Evolutionary conservation across 2,888 invertebrate genomes (phyloP).

Genomic region (Lordiphosa fenestrarum): DNA sequence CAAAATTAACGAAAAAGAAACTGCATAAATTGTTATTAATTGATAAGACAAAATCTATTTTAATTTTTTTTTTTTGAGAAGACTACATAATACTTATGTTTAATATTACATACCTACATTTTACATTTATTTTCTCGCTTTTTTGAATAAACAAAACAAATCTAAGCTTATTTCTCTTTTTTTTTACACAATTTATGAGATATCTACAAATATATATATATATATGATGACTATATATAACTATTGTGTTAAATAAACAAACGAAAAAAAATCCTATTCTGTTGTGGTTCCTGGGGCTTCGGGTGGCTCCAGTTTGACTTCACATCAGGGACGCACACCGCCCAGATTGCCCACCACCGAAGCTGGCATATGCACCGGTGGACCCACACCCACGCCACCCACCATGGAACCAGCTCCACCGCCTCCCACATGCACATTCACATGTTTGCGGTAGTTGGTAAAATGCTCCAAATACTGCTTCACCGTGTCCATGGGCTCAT

Average conservation of each 20-base stretch:
- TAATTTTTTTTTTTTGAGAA: slow-evolving; percentile 26
- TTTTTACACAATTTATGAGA: not conserved
- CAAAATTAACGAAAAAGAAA: no score
- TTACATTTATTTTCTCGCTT: slow-evolving; percentile 32
- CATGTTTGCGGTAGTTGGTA: slow-evolving; percentile 90
- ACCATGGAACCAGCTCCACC: slow-evolving; percentile 33
- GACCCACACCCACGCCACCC: slow-evolving; percentile 8
- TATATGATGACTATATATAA: slow-evolving; percentile 25
- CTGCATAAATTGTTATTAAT: not conserved
- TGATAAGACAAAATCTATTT: slow-evolving; percentile 12
- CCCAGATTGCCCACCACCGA: slow-evolving; percentile 20
- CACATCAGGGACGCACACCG: slow-evolving; percentile 49
- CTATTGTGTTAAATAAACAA: slow-evolving; percentile 59
- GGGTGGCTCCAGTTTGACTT: slow-evolving; percentile 61
- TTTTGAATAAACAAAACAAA: slow-evolving; percentile 41
- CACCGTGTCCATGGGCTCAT: slow-evolving; percentile 94
- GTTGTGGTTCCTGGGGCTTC: slow-evolving; percentile 28
- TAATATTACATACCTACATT: slow-evolving; percentile 25
- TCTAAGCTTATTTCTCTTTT: not conserved
- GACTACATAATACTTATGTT: slow-evolving; percentile 33
- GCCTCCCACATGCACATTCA: slow-evolving; percentile 48
- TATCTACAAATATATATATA: slow-evolving; percentile 2
- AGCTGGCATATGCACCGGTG: slow-evolving; percentile 38
- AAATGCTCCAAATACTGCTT: slow-evolving; percentile 97
- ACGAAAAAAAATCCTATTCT: slow-evolving; percentile 18